These are phyloP conservation scores for Penaeus indicus DNA, from an alignment of 1,140 invertebrate species.

Conservation along the genomic window DNA sequence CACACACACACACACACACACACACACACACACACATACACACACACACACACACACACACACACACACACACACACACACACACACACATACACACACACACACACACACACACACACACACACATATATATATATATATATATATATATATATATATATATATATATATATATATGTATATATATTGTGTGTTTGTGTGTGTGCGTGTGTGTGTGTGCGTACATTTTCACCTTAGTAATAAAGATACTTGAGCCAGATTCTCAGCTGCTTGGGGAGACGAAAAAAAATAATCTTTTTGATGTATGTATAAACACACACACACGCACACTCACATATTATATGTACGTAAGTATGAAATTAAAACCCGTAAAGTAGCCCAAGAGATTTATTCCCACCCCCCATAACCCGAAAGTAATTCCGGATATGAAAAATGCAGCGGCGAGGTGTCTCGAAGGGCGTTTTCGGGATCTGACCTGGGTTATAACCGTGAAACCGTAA, in stretches of 20 bases:
- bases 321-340: no score
- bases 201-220: neutral
- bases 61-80: no score
- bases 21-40: neutral
- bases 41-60: neutral
- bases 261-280: no score
- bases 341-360: neutral
- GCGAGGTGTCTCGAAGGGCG: neutral
- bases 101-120: no score
- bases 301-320: neutral
- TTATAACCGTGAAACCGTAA: no score
- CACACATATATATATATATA: neutral
- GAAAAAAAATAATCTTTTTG: neutral
- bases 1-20: neutral
- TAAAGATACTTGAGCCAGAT: no score
- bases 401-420: neutral
- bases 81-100: no score
- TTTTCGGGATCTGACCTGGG: neutral
- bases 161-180: slow-evolving; percentile 30
- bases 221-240: neutral
- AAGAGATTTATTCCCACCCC: neutral
- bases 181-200: neutral
- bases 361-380: neutral
- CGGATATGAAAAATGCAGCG: neutral
- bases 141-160: neutral